phyloP scores from a whole-genome alignment of 2,888 invertebrate genomes.

The Drosophila pseudotakahashii region DNA sequence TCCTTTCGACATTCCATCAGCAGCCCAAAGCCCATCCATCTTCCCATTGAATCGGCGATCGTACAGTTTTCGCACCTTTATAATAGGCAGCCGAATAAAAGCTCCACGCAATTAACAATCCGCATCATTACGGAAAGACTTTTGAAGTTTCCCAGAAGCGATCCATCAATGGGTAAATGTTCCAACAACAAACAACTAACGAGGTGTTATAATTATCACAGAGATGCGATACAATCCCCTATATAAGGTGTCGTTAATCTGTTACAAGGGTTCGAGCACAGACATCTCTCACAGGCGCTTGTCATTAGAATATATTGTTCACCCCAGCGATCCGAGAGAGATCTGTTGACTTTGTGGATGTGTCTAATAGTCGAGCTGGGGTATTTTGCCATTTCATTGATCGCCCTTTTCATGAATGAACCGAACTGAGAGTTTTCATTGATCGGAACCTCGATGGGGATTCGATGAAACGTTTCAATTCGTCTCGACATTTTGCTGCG shows the following conservation, averaged over 20 bases:
- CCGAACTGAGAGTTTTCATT: slow-evolving; percentile 58
- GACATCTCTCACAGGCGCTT: slow-evolving; percentile 58
- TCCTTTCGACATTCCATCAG: slow-evolving; percentile 11
- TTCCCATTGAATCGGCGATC: slow-evolving; percentile 17
- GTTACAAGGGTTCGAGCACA: slow-evolving; percentile 45
- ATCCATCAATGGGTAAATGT: slow-evolving; percentile 66
- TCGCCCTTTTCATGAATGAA: slow-evolving; percentile 59
- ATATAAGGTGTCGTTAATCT: slow-evolving; percentile 55
- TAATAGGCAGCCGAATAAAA: slow-evolving; percentile 15
- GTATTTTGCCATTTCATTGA: slow-evolving; percentile 69
- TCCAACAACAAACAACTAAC: slow-evolving; percentile 77
- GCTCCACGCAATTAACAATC: slow-evolving; percentile 34
- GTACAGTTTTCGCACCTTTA: slow-evolving; percentile 16
- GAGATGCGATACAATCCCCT: slow-evolving; percentile 15
- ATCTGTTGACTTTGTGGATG: slow-evolving; percentile 68
- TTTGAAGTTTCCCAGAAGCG: slow-evolving; percentile 21
- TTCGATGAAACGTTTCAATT: slow-evolving; percentile 66
- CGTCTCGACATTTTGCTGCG: slow-evolving; percentile 82
- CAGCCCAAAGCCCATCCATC: slow-evolving; percentile 1
- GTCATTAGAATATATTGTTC: slow-evolving; percentile 80
- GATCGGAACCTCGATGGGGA: slow-evolving; percentile 55
- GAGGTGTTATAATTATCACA: slow-evolving; percentile 79
- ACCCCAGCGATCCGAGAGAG: slow-evolving; percentile 15
- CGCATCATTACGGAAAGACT: slow-evolving; percentile 24
- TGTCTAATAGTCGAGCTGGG: slow-evolving; percentile 46